phyloP scores from a whole-genome alignment of 2,888 invertebrate species.

The Tiliacea citrago region DNA sequence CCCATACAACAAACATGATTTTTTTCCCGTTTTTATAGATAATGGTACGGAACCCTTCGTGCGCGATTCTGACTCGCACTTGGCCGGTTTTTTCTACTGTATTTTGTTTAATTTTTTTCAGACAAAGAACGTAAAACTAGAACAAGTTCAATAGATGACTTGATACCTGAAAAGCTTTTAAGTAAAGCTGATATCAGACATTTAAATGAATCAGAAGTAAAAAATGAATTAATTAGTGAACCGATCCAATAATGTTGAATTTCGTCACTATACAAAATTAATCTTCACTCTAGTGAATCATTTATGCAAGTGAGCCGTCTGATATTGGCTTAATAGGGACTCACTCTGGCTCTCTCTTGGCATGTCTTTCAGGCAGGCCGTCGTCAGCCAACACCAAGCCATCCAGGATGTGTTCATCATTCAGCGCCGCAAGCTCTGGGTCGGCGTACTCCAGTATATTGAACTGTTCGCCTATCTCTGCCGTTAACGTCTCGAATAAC shows the following conservation, averaged over 20 bases:
- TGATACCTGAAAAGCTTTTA: background rate
- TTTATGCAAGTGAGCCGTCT: background rate
- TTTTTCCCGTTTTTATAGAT: too few relatives aligned
- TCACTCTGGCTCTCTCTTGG: constrained; percentile 83
- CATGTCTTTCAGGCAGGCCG: constrained; percentile 92
- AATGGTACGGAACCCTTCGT: too few relatives aligned
- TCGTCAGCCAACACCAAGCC: constrained; percentile 95
- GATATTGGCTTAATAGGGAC: constrained; percentile 56
- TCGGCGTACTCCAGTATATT: constrained; percentile 99
- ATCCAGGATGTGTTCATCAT: constrained; percentile 96
- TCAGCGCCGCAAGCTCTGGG: constrained; percentile 96
- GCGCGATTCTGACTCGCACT: too few relatives aligned
- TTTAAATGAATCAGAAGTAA: background rate
- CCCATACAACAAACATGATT: too few relatives aligned
- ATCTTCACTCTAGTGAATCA: background rate
- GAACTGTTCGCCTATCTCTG: constrained; percentile 98
- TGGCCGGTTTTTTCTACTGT: too few relatives aligned
- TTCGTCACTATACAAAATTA: background rate
- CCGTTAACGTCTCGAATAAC: constrained; percentile 92
- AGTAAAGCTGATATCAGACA: background rate
- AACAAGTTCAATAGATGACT: background rate
- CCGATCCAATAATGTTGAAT: background rate
- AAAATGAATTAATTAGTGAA: background rate
- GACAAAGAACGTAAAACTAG: background rate
- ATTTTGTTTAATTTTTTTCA: background rate